Percentiles rank a stretch among this genome's conserved stretches.
Conservation (phyloP, 1,140 invertebrate species). For the Temnothorax nylanderi region DNA sequence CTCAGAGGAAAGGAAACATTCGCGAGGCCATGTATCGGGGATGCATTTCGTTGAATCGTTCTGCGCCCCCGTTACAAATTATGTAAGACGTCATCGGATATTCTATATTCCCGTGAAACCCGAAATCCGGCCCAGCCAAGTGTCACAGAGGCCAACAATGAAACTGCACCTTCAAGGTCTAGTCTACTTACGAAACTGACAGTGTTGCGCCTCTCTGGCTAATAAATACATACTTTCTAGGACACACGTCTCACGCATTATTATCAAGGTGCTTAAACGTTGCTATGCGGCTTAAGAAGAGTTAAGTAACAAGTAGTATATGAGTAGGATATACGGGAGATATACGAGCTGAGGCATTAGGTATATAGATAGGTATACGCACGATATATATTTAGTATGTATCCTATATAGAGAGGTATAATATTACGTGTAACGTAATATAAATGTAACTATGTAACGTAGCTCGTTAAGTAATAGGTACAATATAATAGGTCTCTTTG, state of each 20-base stretch:
- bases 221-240: constrained; percentile 85
- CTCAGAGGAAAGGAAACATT: constrained; percentile 40
- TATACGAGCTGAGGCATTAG: constrained; percentile 65
- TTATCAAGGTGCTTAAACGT: constrained; percentile 81
- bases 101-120: constrained; percentile 68
- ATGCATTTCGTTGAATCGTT: constrained; percentile 44
- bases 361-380: constrained; percentile 80
- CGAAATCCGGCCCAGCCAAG: constrained; percentile 80
- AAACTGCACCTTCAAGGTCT: constrained; percentile 78
- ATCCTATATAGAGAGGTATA: constrained; percentile 81
- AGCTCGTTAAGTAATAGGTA: constrained; percentile 82
- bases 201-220: constrained; percentile 83
- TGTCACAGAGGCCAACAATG: constrained; percentile 61
- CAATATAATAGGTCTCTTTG: constrained; percentile 82
- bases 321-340: constrained; percentile 50
- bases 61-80: constrained; percentile 45
- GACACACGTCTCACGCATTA: constrained; percentile 85
- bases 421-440: constrained; percentile 78
- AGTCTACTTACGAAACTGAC: constrained; percentile 85
- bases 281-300: constrained; percentile 82
- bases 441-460: constrained; percentile 79
- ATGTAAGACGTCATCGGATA: neutral
- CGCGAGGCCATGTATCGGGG: constrained; percentile 56
- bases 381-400: constrained; percentile 83
- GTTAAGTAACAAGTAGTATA: constrained; percentile 81